phyloP scores from a whole-genome alignment of 1,140 invertebrate genomes.

The Drosophila eugracilis region DNA sequence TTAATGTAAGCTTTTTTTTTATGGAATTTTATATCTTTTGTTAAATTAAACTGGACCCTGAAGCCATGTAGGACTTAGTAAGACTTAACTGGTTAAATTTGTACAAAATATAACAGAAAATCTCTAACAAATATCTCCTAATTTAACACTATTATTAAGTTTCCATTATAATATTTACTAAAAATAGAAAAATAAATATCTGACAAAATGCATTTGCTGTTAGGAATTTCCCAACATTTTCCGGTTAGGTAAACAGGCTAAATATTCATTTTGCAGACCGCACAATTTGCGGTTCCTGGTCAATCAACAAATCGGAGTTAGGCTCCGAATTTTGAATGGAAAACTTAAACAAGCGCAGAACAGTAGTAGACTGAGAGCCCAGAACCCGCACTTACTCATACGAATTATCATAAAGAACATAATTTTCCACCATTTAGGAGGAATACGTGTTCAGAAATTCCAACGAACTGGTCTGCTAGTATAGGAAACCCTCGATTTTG shows the following conservation, averaged over 20 bases:
- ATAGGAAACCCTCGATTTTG: slow-evolving; percentile 19
- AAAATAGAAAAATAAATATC: no score
- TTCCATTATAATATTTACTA: not conserved
- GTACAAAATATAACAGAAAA: not conserved
- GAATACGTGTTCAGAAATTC: slow-evolving; percentile 57
- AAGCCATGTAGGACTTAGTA: not conserved
- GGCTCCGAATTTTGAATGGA: slow-evolving; percentile 44
- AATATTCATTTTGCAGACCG: slow-evolving; percentile 52
- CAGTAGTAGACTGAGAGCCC: slow-evolving; percentile 3
- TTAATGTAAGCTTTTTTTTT: not conserved
- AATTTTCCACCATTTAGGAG: slow-evolving; percentile 66
- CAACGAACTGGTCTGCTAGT: slow-evolving; percentile 31
- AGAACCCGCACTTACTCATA: slow-evolving; percentile 42
- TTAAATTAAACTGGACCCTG: not conserved
- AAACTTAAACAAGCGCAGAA: slow-evolving; percentile 32
- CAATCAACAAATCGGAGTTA: slow-evolving; percentile 23
- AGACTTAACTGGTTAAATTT: no score
- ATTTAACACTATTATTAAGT: no score
- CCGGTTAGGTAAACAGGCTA: slow-evolving; percentile 41
- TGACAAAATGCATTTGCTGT: slow-evolving; percentile 10
- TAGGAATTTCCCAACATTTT: slow-evolving; percentile 30
- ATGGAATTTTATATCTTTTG: not conserved
- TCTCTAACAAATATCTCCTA: no score
- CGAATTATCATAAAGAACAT: slow-evolving; percentile 79
- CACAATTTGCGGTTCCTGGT: slow-evolving; percentile 39